Base-by-base conservation (phyloP, 2,888 invertebrate genomes). In the Pasiphila rectangulata region DNA sequence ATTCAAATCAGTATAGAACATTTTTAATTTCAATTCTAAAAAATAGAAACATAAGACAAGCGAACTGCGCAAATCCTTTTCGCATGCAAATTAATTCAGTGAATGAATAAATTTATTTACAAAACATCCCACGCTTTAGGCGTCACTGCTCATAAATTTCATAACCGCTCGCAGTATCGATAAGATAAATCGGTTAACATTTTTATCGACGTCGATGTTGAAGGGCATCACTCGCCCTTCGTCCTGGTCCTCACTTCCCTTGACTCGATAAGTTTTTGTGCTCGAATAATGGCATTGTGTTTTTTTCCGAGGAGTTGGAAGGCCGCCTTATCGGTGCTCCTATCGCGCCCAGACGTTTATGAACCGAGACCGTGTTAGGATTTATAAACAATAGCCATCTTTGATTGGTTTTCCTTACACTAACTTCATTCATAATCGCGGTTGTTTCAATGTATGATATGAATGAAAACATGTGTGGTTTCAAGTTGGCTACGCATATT, bases 201-300 rank as follows among this genome's bases (percentile, higher is more conserved):
- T 39, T 27, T 46, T 49, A 61, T 57, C 60, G 55, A 58, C 49
- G 37, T 38, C 44, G 45, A 36, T 19, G n/a, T n/a, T n/a, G 27
- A 30, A 36, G 10, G 42, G 43, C 71, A 59, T 52, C 65, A 54
- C 71, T 71, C 59, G 42, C n/a, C 43, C 51, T 4, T 30, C 17
- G 42, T 12, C 25, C 9, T 32, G 36, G 54, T 63, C 63, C 64
- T 59, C 63, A 69, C 72, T 72, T 72, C 74, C 72, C 71, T 67
- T 61, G 62, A 55, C 52, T 49, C 66, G 71, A 71, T 72, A 72
- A 64, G 55, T 72, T 72, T 69, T 72, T 72, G n/a, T 57, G 29
- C 37, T 46, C 57, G 68, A 65, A 73, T 72, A 74, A 72, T 71
- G 63, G 72, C 64, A 74, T 73, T 75, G 68, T 75, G 62, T 57